phyloP scores from a whole-genome alignment of 2,113 vertebrate genomes.

The Furnarius figulus region DNA sequence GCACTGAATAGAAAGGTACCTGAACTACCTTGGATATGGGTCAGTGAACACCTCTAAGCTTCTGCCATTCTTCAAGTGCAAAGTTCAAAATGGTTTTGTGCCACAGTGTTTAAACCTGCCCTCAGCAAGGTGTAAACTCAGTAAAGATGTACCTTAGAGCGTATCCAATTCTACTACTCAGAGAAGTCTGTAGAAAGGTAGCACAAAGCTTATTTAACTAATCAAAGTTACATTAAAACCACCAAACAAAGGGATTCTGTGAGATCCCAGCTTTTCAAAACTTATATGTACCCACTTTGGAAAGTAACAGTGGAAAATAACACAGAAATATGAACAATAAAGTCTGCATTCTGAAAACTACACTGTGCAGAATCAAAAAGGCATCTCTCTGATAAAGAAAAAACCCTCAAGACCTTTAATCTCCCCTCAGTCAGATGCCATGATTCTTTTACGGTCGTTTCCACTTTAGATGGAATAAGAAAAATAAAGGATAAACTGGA shows the following conservation, averaged over 20 bases:
- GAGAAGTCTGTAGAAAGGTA: not conserved
- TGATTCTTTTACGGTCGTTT: not conserved
- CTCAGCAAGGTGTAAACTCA: not conserved
- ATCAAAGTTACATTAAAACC: not conserved
- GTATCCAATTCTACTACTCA: not conserved
- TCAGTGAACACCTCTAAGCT: accelerated
- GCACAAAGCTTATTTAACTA: not conserved
- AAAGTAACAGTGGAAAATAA: not conserved
- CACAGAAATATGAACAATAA: not conserved
- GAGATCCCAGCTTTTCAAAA: not conserved
- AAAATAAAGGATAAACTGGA: not conserved
- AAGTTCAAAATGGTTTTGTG: not conserved
- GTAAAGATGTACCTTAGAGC: not conserved
- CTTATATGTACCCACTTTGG: accelerated
- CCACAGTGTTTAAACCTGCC: accelerated
- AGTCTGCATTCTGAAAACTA: not conserved
- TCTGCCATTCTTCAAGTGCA: not conserved
- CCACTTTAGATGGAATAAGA: not conserved
- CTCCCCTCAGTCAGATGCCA: not conserved
- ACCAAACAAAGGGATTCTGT: not conserved
- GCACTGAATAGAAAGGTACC: not conserved
- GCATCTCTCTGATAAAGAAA: not conserved
- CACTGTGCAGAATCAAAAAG: not conserved
- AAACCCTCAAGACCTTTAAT: not conserved
- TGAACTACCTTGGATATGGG: not conserved